Evolutionary conservation across 2,113 vertebrate genomes (phyloP).

Genomic region (Phycodurus eques): DNA sequence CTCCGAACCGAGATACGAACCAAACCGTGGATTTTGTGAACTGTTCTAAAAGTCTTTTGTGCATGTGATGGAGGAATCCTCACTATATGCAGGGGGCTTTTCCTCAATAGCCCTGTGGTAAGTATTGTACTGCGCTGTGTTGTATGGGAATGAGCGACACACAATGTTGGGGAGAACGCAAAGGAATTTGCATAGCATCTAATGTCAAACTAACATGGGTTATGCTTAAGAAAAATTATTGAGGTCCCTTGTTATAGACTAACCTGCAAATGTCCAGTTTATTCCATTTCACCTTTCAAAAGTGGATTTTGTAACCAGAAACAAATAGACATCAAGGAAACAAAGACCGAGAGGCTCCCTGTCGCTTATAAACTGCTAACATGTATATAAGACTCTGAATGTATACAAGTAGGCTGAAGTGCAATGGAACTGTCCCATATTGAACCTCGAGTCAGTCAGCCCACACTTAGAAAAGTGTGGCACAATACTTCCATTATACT

Average conservation of each 20-base stretch:
- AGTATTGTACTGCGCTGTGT: neutral
- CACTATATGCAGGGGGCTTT: neutral
- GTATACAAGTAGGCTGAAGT: slow-evolving; percentile 24
- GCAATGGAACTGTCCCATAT: slow-evolving; percentile 51
- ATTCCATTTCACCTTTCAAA: no score
- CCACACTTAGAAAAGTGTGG: slow-evolving; percentile 51
- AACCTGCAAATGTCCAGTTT: no score
- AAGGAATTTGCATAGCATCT: neutral
- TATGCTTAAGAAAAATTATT: no score
- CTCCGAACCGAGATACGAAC: no score
- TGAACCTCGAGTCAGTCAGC: slow-evolving; percentile 61
- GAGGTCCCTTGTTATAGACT: no score
- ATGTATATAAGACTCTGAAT: neutral
- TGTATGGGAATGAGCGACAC: neutral
- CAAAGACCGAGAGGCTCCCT: neutral
- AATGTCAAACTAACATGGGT: no score
- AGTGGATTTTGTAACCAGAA: no score
- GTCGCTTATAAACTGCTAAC: slow-evolving; percentile 7
- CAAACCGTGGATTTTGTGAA: no score
- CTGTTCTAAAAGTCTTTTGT: neutral
- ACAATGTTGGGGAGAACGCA: neutral
- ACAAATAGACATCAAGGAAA: no score
- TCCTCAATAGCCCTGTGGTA: neutral
- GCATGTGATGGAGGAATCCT: neutral
- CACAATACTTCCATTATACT: slow-evolving; percentile 72